These are phyloP conservation scores for Apostichopus californicus DNA, from an alignment of 35 echinoderm and acorn worm genomes.

Conservation along the genomic window DNA sequence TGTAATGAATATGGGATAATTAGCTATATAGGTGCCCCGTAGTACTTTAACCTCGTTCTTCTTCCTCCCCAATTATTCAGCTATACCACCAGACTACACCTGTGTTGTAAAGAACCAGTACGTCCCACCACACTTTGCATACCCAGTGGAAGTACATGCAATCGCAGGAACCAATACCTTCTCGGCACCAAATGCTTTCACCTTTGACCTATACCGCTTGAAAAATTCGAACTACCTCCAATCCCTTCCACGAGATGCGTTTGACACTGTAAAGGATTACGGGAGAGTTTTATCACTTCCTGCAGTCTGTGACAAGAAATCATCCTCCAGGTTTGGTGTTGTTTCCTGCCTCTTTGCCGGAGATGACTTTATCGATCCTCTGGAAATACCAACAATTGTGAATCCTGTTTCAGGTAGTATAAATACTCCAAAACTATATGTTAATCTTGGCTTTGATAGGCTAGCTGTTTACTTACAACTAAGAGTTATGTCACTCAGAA, in stretches of 20 bases:
- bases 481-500: too few species aligned
- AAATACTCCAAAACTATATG: too few species aligned
- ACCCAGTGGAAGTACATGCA: background rate
- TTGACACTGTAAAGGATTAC: background rate
- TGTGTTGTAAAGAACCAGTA: constrained; percentile 9
- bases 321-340: background rate
- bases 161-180: constrained; percentile 23
- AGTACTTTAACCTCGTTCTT: too few species aligned
- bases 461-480: too few species aligned
- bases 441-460: too few species aligned
- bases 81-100: constrained; percentile 2
- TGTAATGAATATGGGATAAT: too few species aligned
- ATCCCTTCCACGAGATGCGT: background rate
- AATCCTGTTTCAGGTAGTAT: background rate
- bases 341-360: background rate
- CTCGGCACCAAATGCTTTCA: background rate
- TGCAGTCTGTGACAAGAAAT: background rate
- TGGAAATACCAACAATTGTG: background rate
- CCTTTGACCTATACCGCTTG: background rate
- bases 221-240: too few species aligned
- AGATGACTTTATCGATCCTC: background rate
- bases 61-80: background rate
- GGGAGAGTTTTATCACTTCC: background rate
- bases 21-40: too few species aligned
- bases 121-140: constrained; percentile 2